Base-by-base conservation (phyloP, 2,797 vertebrate genomes). In the Pipistrellus nathusii region DNA sequence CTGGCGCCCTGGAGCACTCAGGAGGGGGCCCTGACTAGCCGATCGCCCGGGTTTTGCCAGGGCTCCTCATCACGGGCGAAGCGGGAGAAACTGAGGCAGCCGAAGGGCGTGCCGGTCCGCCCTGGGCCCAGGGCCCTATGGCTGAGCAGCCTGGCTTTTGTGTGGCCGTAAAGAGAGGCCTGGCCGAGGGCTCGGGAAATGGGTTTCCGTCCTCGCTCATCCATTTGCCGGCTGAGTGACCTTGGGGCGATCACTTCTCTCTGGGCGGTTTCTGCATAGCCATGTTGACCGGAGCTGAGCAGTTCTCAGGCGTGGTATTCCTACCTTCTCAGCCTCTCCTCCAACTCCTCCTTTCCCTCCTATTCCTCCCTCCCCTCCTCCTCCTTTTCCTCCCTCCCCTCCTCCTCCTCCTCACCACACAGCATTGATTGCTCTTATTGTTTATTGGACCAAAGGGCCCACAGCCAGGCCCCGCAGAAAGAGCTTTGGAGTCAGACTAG, bases 71-170 rank as follows among this genome's bases (percentile, higher is more conserved):
- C 73, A 41, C 44, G 80, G 73, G 91, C 13, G 10, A 71, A 55
- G 6, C 12, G 57, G 78, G 89, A 46, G 91, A 94, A 94, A 96
- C 90, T 81, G 93, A 95, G 93, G 91, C 94, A 62, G 2, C 46
- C 86, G 21, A 51, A 64, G 77, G 64, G 15, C 12, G 8, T 68
- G 44, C n/a, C 38, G 21, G 41, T 75, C 66, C 7, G 21, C 8
- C 14, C 0, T 7, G 62, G 51, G 27, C 83, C 27, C 71, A 15
- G 46, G 14, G 59, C 27, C 62, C 53, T 5, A 2, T 17, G 53
- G 41, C 21, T 12, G 62, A 15, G 48, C 69, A 41, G 81, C 35
- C 38, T 82, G 25, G 69, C 27, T 30, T 69, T 88, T 17, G 13
- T 64, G 59, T 44, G 57, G 57, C 57, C 17, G 6, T 21, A 11